phyloP scores from a whole-genome alignment of 2,888 invertebrate species.

The Allolobophora icterica region DNA sequence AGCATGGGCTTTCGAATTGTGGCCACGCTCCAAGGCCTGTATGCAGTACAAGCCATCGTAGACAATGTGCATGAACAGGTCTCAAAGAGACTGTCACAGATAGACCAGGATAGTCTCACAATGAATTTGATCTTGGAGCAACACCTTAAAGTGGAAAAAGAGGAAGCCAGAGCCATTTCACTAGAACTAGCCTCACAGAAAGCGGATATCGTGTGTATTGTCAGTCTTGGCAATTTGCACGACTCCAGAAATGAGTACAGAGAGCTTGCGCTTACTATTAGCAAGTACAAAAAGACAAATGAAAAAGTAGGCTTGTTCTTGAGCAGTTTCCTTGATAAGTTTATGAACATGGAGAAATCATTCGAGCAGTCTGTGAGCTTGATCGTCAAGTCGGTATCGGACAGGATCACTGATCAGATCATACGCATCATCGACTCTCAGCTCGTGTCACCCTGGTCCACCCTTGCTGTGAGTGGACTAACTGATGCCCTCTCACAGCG shows the following conservation, averaged over 20 bases:
- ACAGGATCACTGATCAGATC: no score
- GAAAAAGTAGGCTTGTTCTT: neutral
- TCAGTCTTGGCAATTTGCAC: neutral
- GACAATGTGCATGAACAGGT: neutral
- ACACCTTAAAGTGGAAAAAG: neutral
- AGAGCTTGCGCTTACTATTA: neutral
- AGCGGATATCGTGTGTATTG: neutral
- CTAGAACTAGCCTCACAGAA: neutral
- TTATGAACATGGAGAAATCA: neutral
- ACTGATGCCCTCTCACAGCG: neutral
- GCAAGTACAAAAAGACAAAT: neutral
- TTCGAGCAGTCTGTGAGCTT: neutral
- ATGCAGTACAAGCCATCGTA: neutral
- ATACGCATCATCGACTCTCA: no score
- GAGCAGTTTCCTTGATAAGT: neutral
- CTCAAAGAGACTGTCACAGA: neutral
- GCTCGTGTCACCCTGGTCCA: neutral
- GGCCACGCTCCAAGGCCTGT: no score
- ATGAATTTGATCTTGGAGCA: neutral
- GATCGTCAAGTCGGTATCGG: neutral
- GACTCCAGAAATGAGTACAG: neutral
- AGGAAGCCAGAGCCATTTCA: neutral
- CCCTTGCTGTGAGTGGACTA: neutral
- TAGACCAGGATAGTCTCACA: neutral
- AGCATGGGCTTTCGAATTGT: neutral